Evolutionary conservation across 2,888 invertebrate species (phyloP), one percentile per base, ranked within the genome.

Genomic region (Meiosimyza platycephala): DNA sequence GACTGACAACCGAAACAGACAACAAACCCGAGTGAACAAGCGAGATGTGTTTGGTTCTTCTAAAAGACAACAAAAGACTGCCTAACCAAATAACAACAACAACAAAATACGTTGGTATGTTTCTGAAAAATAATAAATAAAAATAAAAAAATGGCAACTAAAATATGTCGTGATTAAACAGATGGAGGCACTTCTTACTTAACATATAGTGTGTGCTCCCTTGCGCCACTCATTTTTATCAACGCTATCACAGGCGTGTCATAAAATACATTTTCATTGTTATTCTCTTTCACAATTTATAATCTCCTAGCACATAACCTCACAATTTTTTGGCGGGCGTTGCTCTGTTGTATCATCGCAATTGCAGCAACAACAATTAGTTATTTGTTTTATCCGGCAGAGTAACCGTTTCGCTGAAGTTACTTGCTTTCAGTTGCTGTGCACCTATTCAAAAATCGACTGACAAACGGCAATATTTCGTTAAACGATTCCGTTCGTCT

Each of bases 381-480:
- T 15, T 16, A 9, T 57, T 18, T 15, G 16, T 11, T 57, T 57
- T 57, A n/a, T 12, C 16, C 48, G 28, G 13, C 50, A 72, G 71
- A 71, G 73, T 74, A 75, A 76, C 60, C 76, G 75, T 76, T 72
- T 75, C 62, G 64, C 54, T 65, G 28, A 52, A 11, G 54, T 11
- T 57, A 70, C 65, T 57, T 67, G 67, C 68, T 73, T 13, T 50
- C 22, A 55, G 3, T 72, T 78, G 70, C 83, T 84, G 84, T 6
- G 60, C 73, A 77, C 84, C 85, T 81, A 76, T 71, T 84, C 72
- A 57, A 81, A 83, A 81, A 83, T 82, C 82, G 81, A 83, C 83
- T 83, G 80, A 81, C 81, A 76, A 78, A 79, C 70, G 62, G 70
- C 33, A 70, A 70, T 70, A 70, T 70, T 70, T 63, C 47, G 62